Conservation (phyloP, 2,888 invertebrate genomes). For the Anaspis maculata region DNA sequence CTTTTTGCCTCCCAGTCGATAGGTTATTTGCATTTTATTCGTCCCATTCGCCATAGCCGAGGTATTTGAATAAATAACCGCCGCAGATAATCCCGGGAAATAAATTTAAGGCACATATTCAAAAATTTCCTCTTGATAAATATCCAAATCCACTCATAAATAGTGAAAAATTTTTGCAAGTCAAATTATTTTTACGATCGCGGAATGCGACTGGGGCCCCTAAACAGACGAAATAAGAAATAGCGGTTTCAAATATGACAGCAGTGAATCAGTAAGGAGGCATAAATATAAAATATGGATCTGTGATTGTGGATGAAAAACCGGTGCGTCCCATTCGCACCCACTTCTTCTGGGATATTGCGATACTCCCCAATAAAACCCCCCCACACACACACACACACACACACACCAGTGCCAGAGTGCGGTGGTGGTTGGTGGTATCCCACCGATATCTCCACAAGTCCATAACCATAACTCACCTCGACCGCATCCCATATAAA, state of each 20-base stretch:
- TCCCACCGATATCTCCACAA: conserved; percentile 21
- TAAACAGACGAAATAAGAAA: conserved; percentile 30
- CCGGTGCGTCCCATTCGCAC: conserved; percentile 20
- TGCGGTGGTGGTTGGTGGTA: too few species aligned
- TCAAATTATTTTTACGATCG: conserved; percentile 21
- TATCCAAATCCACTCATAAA: conserved; percentile 11
- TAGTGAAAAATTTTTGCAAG: conserved; percentile 15
- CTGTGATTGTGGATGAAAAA: conserved; percentile 30
- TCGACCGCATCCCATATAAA: conserved; percentile 26
- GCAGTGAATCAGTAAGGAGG: conserved; percentile 35
- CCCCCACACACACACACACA: conserved; percentile 15
- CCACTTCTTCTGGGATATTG: conserved; percentile 15
- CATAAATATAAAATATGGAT: conserved; percentile 40
- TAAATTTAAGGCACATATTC: conserved; percentile 4
- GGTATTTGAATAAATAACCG: too few species aligned
- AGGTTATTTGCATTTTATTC: too few species aligned
- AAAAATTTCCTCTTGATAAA: conserved; percentile 10
- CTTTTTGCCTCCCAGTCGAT: too few species aligned
- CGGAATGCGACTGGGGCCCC: conserved; percentile 5
- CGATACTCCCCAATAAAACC: conserved; percentile 25
- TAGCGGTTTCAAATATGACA: conserved; percentile 33
- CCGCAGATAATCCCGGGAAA: too few species aligned
- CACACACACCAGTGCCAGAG: conserved; percentile 8
- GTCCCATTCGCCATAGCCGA: too few species aligned
- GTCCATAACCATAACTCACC: conserved; percentile 35